A percentile compares a stretch with the other conserved stretches of the same genome.
Evolutionary conservation across 2,888 invertebrate genomes (phyloP).

Genomic region (Drosophila leonis): DNA sequence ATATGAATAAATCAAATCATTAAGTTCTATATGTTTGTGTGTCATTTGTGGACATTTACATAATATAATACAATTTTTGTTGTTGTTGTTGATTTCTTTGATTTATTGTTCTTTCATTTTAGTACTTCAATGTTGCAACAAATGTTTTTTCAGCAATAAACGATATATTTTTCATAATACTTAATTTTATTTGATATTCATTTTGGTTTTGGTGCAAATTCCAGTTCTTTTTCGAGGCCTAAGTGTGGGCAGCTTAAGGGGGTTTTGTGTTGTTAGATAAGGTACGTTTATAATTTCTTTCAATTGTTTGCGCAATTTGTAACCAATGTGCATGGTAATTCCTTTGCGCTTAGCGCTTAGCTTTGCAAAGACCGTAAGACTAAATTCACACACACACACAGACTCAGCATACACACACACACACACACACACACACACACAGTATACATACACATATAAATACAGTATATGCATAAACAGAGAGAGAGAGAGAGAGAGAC

Average conservation of each 20-base stretch:
- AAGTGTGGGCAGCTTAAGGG: constrained; percentile 23
- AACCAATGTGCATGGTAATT: constrained; percentile 61
- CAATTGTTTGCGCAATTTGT: constrained; percentile 47
- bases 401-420: constrained; percentile 31
- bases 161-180: constrained; percentile 31
- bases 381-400: constrained; percentile 39
- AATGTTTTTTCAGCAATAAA: constrained; percentile 61
- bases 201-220: constrained; percentile 55
- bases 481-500: constrained; percentile 12
- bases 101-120: constrained; percentile 46
- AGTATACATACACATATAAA: constrained; percentile 62
- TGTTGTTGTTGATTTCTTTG: constrained; percentile 3
- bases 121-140: constrained; percentile 81
- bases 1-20: constrained; percentile 64
- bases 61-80: constrained; percentile 73
- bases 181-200: constrained; percentile 18
- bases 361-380: constrained; percentile 53
- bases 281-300: constrained; percentile 15
- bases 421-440: constrained; percentile 55
- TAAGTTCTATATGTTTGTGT: constrained; percentile 63
- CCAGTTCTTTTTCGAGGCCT: constrained; percentile 66
- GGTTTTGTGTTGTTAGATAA: constrained; percentile 9
- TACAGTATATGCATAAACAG: constrained; percentile 51
- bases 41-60: constrained; percentile 70
- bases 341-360: constrained; percentile 42